Conservation (phyloP, 1,140 invertebrate species). For the Ceratitis capitata region DNA sequence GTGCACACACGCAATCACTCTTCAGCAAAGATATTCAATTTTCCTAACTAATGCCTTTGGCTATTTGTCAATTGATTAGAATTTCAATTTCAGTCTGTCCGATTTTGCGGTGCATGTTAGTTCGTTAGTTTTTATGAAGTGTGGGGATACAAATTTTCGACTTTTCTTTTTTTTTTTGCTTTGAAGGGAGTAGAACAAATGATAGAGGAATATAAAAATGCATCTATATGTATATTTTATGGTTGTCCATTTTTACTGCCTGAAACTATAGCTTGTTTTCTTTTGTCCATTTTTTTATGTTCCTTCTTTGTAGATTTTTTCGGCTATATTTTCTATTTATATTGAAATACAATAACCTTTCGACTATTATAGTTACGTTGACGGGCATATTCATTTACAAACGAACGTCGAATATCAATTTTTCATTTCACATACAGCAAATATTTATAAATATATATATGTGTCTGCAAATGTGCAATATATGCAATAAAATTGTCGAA, state of each 20-base stretch:
- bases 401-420: neutral
- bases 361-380: neutral
- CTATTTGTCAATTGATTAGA: constrained; percentile 39
- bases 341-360: constrained; percentile 5
- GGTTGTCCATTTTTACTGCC: neutral
- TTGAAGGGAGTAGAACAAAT: neutral
- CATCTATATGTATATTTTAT: neutral
- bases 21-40: constrained; percentile 7
- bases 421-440: neutral
- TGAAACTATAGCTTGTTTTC: neutral
- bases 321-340: neutral
- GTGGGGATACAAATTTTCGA: neutral
- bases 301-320: neutral
- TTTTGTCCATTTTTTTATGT: neutral
- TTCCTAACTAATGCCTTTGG: constrained; percentile 11
- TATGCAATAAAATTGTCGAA: neutral
- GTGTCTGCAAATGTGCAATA: neutral
- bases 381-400: neutral
- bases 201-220: constrained; percentile 17
- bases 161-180: neutral
- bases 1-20: neutral
- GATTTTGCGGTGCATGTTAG: neutral
- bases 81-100: constrained; percentile 31
- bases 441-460: neutral
- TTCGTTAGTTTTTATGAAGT: constrained; percentile 26